phyloP scores from a whole-genome alignment of 2,888 invertebrate genomes.

The Tineola bisselliella region DNA sequence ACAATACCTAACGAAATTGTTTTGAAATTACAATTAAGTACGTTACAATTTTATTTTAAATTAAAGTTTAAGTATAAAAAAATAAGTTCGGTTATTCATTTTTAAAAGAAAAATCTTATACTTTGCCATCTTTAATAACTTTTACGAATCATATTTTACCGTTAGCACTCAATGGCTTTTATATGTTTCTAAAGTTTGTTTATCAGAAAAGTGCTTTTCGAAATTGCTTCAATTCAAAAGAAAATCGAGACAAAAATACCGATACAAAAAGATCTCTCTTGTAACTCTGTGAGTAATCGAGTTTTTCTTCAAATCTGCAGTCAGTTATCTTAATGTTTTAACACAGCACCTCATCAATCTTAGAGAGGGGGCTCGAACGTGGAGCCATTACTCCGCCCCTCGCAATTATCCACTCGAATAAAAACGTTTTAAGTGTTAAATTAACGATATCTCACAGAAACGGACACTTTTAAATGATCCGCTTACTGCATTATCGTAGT shows the following conservation, averaged over 20 bases:
- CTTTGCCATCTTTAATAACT: neutral
- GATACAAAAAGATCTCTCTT: neutral
- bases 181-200: neutral
- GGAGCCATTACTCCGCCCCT: slow-evolving; percentile 52
- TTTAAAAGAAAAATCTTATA: neutral
- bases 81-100: neutral
- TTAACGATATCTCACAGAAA: slow-evolving; percentile 54
- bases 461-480: neutral
- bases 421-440: slow-evolving; percentile 66
- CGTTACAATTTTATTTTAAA: neutral
- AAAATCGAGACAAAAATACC: neutral
- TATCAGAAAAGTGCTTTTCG: neutral
- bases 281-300: slow-evolving; percentile 28
- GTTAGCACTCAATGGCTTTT: neutral
- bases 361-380: slow-evolving; percentile 47
- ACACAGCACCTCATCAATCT: slow-evolving; percentile 60
- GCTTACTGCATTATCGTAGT: neutral
- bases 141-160: neutral
- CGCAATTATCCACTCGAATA: slow-evolving; percentile 64
- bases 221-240: neutral
- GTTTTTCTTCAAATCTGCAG: slow-evolving; percentile 56
- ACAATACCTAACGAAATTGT: no score
- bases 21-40: no score
- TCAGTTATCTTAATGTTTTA: slow-evolving; percentile 52
- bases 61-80: neutral